These are phyloP conservation scores for Acipenser ruthenus DNA, from an alignment of 2,797 vertebrate species.

Conservation along the genomic window DNA sequence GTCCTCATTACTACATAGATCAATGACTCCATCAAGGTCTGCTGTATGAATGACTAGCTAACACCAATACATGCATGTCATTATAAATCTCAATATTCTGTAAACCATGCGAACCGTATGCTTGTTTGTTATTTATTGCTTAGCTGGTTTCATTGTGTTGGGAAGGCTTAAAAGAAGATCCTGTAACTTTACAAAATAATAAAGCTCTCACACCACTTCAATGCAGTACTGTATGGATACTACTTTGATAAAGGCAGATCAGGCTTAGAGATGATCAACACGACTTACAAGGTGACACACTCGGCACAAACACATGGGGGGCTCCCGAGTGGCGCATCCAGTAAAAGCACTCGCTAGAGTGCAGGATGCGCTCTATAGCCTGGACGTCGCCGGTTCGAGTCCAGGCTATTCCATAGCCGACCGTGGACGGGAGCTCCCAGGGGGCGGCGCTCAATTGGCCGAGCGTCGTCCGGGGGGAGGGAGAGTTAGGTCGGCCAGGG, in stretches of 20 bases:
- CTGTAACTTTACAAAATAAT: constrained; percentile 35
- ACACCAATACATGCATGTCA: constrained; percentile 28
- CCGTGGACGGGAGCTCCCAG: no score
- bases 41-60: constrained; percentile 25
- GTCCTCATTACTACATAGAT: constrained; percentile 50
- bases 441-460: no score
- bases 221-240: constrained; percentile 39
- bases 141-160: constrained; percentile 54
- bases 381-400: no score
- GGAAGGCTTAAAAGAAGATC: constrained; percentile 50
- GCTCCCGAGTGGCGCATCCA: no score
- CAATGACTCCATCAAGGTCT: constrained; percentile 38
- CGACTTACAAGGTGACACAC: constrained; percentile 34
- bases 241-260: constrained; percentile 63
- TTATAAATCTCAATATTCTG: constrained; percentile 34
- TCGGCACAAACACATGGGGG: constrained; percentile 27
- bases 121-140: constrained; percentile 41
- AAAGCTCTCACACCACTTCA: constrained; percentile 40
- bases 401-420: no score
- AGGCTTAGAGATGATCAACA: constrained; percentile 30
- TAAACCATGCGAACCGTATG: constrained; percentile 44
- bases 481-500: no score
- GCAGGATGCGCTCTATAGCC: no score
- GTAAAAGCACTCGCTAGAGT: no score
- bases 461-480: no score